phyloP scores from a whole-genome alignment of 1,140 invertebrate species.

The Drosophila erecta region DNA sequence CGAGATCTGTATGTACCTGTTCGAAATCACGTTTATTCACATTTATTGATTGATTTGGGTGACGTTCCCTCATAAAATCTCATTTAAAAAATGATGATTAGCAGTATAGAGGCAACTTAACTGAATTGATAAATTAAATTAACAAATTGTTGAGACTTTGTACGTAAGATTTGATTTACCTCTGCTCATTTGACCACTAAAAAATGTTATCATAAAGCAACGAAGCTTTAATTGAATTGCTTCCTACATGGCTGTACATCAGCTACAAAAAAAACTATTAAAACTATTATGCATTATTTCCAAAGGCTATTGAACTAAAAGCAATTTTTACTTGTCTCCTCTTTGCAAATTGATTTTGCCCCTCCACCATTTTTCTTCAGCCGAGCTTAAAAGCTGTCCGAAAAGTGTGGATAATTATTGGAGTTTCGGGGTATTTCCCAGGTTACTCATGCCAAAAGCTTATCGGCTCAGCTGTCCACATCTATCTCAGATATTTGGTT shows the following conservation, averaged over 20 bases:
- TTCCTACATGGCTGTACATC: too few relatives aligned
- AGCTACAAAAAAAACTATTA: too few relatives aligned
- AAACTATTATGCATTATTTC: too few relatives aligned
- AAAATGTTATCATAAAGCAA: too few relatives aligned
- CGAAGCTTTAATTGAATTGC: too few relatives aligned
- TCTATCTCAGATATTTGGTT: neutral
- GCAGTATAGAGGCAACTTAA: too few relatives aligned
- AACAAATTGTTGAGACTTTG: too few relatives aligned
- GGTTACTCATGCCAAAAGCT: constrained; percentile 38
- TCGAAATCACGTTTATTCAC: neutral
- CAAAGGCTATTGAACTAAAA: constrained; percentile 2
- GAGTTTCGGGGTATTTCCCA: constrained; percentile 23
- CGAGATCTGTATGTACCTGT: constrained; percentile 88
- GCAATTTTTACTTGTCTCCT: neutral
- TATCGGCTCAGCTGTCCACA: constrained; percentile 2
- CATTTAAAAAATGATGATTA: too few relatives aligned
- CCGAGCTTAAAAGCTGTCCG: neutral
- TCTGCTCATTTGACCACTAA: too few relatives aligned
- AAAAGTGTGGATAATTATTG: constrained; percentile 1
- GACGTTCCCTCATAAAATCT: too few relatives aligned
- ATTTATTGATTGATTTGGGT: neutral
- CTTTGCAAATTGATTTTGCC: neutral
- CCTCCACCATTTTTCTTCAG: neutral
- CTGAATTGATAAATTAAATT: too few relatives aligned
- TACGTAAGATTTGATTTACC: too few relatives aligned